These are phyloP conservation scores for Augiades crinisus DNA, from an alignment of 2,888 invertebrate species.

Conservation along the genomic window DNA sequence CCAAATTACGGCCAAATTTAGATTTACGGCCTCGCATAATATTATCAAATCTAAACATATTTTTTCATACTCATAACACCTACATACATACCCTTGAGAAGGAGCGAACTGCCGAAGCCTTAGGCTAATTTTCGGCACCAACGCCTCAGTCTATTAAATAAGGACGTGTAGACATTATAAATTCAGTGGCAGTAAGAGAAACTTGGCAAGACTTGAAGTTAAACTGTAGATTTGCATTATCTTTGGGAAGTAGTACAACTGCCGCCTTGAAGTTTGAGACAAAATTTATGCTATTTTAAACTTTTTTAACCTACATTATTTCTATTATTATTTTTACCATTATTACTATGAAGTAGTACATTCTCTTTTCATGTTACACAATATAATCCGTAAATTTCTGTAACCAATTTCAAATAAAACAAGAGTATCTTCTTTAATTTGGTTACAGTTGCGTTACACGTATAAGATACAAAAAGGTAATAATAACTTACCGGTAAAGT, in stretches of 20 bases:
- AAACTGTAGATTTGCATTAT: constrained; percentile 24
- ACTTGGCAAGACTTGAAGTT: constrained; percentile 20
- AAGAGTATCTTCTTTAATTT: too few species aligned
- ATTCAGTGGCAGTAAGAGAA: constrained; percentile 31
- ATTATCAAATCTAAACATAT: not conserved
- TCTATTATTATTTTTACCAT: too few species aligned
- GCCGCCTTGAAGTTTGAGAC: constrained; percentile 17
- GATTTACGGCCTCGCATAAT: too few species aligned
- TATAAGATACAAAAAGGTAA: too few species aligned
- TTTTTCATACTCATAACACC: not conserved
- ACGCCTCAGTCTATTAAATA: constrained; percentile 42
- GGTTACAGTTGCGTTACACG: too few species aligned
- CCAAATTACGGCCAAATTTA: too few species aligned
- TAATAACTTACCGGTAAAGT: too few species aligned
- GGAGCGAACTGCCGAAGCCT: not conserved
- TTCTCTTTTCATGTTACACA: too few species aligned
- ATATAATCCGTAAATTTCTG: too few species aligned
- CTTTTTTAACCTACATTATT: too few species aligned
- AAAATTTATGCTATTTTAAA: constrained; percentile 20
- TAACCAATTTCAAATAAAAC: too few species aligned
- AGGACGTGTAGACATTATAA: constrained; percentile 46
- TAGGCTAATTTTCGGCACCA: constrained; percentile 11
- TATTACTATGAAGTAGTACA: too few species aligned
- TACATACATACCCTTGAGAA: not conserved
- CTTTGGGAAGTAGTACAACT: constrained; percentile 6